Evolutionary conservation across 2,888 invertebrate genomes (phyloP).

Genomic region (Dicycla oo): DNA sequence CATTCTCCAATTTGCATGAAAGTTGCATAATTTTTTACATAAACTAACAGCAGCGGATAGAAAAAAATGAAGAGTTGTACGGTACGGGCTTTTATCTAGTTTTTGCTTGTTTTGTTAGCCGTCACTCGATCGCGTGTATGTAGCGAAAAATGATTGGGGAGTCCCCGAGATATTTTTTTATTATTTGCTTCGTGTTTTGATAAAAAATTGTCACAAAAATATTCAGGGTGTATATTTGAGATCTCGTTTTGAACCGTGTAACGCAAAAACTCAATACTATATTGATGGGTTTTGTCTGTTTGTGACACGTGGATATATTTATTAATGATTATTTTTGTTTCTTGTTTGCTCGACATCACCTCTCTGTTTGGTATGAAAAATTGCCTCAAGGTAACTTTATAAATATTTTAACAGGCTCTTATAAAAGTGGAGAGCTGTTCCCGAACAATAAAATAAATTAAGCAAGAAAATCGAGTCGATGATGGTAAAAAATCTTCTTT

Average conservation of each 20-base stretch:
- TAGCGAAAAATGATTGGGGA: conserved; percentile 52
- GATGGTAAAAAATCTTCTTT: no score
- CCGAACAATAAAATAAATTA: background rate
- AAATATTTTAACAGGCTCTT: background rate
- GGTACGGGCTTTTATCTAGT: conserved; percentile 39
- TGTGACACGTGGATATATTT: background rate
- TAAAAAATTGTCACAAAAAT: conserved; percentile 27
- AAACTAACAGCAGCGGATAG: conserved; percentile 1
- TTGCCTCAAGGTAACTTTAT: no score
- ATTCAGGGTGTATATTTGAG: conserved; percentile 26
- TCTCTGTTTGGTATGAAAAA: background rate
- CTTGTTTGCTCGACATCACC: background rate
- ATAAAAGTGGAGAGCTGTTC: background rate
- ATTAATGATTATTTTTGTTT: background rate
- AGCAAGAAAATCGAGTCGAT: background rate
- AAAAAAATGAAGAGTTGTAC: conserved; percentile 32
- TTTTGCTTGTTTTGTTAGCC: conserved; percentile 50
- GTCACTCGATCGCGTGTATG: conserved; percentile 46
- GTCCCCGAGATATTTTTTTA: conserved; percentile 17
- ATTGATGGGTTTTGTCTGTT: background rate
- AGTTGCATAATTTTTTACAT: conserved; percentile 13
- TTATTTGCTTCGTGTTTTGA: conserved; percentile 16
- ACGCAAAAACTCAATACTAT: background rate
- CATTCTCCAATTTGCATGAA: conserved; percentile 23
- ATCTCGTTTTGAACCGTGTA: background rate